Conservation (phyloP, 2,113 vertebrate species). For the Atractosteus spatula region DNA sequence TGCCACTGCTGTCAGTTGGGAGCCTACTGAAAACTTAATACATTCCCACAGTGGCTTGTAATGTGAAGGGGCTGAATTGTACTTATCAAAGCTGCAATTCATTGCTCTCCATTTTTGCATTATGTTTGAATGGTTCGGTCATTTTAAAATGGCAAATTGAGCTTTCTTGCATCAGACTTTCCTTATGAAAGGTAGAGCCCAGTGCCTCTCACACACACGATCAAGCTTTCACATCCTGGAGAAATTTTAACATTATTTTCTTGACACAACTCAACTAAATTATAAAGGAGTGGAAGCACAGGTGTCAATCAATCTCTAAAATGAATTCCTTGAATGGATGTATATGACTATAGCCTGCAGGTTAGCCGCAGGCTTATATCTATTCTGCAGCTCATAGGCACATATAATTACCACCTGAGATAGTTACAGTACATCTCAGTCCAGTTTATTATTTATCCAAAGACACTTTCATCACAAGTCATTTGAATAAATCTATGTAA, state of each 20-base stretch:
- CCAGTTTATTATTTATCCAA: not conserved
- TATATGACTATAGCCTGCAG: not conserved
- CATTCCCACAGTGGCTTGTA: too few relatives aligned
- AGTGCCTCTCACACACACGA: not conserved
- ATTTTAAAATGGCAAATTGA: too few relatives aligned
- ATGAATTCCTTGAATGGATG: not conserved
- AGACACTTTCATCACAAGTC: not conserved
- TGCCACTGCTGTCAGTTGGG: too few relatives aligned
- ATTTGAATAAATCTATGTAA: not conserved
- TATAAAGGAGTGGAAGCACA: not conserved
- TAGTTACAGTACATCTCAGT: not conserved
- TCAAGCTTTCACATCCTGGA: not conserved
- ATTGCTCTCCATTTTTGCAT: too few relatives aligned
- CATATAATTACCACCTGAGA: not conserved
- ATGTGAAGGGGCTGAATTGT: too few relatives aligned
- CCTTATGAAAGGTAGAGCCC: not conserved
- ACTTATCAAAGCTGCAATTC: too few relatives aligned
- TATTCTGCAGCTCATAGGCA: not conserved
- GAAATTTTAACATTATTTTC: too few relatives aligned
- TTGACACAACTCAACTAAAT: not conserved
- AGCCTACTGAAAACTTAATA: too few relatives aligned
- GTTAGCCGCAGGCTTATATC: not conserved
- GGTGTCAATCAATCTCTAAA: constrained; percentile 6
- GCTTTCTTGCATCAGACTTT: not conserved
- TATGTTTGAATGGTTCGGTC: too few relatives aligned